Evolutionary conservation across 2,113 vertebrate genomes (phyloP), one percentile per base, ranked within the genome.

Genomic region (Oostethus manadensis): DNA sequence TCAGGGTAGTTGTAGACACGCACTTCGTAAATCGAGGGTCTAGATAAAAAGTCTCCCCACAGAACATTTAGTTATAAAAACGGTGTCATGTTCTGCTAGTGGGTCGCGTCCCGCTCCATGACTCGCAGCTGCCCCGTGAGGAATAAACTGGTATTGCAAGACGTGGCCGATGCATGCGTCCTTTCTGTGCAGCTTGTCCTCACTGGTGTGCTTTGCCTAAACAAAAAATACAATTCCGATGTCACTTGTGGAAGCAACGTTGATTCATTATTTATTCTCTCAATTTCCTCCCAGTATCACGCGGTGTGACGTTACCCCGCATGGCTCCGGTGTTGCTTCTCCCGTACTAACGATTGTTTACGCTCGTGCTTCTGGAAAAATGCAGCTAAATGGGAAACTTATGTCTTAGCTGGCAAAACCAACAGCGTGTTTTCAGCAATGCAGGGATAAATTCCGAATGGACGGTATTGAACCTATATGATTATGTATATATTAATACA

Each of bases 391-490:
- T 80, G 78, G 80, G 71, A 85, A 86, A 62, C 29, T 47, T 72
- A 64, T 64, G 56, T 62, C 51, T 69, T 74, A 58, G 70, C 75
- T 83, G 75, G 78, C 73, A 84, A 78, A 71, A 81, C 62, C 62
- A 16, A 73, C 64, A 78, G 68, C 63, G 58, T 17, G 35, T 80
- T 82, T 76, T 84, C 69, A 82, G 69, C 80, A 74, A 85, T 85
- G 82, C 87, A 88, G 87, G 87, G 84, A 90, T 86, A 86, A 86
- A 88, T 85, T 82, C 73, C 81, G 68, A 78, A 75, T 78, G 78
- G 84, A 89, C 89, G 89, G 90, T 91, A 90, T 91, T 91, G 87
- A 87, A 89, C 81, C 86, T 76, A 76, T 83, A 83, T 79, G 76
- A 73, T 76, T 78, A 60, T 83, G 78, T 80, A 88, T 73, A 85